These are phyloP conservation scores for Leptopilina myrica DNA, from an alignment of 2,888 invertebrate genomes.

Conservation along the genomic window DNA sequence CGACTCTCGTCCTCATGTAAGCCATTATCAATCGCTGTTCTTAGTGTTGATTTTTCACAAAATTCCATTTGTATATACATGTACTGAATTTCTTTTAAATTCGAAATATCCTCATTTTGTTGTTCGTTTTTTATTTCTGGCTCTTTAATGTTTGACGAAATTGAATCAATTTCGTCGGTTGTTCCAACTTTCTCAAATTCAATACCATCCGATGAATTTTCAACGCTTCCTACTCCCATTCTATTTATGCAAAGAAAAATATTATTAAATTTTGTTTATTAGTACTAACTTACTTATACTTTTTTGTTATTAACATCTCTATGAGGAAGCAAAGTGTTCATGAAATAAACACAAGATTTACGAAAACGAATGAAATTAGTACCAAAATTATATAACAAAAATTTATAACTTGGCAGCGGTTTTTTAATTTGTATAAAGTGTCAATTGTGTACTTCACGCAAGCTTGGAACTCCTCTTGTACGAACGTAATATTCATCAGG, in stretches of 20 bases:
- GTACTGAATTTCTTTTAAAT: constrained; percentile 79
- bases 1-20: constrained; percentile 87
- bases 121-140: neutral
- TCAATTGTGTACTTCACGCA: no score
- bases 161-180: constrained; percentile 2
- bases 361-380: no score
- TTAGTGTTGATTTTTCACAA: constrained; percentile 96
- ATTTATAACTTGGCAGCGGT: no score
- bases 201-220: constrained; percentile 80
- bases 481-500: no score
- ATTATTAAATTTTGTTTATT: no score
- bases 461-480: no score
- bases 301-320: no score
- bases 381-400: no score
- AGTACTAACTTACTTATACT: no score
- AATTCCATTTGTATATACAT: constrained; percentile 99
- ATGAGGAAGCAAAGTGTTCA: no score
- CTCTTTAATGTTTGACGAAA: constrained; percentile 1
- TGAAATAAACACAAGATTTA: no score
- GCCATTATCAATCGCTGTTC: constrained; percentile 91
- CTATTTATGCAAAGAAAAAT: constrained; percentile 47
- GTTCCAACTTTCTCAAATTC: constrained; percentile 79
- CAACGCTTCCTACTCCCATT: constrained; percentile 68
- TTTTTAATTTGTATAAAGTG: no score
- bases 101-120: constrained; percentile 3